Conservation (phyloP, 2,888 invertebrate species). For the Capitulum mitella region DNA sequence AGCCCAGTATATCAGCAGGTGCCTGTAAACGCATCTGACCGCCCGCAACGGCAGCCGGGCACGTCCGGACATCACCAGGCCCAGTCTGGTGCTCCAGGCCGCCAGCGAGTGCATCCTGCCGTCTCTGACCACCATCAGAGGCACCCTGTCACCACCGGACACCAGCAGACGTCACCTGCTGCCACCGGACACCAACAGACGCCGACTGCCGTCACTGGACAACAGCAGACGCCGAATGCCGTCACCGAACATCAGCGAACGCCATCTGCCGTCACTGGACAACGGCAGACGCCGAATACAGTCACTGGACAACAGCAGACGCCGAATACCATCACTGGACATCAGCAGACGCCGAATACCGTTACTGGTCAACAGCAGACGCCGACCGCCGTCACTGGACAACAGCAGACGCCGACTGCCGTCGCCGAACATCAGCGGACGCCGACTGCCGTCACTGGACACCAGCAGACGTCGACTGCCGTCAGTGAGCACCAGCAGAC, state of each 20-base stretch:
- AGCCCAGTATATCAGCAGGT: no score
- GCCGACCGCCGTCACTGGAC: no score
- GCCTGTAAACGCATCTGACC: no score
- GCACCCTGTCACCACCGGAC: background rate
- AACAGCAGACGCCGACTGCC: background rate
- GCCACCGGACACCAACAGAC: background rate
- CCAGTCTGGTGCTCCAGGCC: no score
- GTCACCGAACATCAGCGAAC: background rate
- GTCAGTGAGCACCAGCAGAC: no score
- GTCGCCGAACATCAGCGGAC: background rate
- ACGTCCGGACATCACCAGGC: no score
- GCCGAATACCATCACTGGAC: background rate
- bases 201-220: background rate
- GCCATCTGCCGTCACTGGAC: background rate
- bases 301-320: background rate
- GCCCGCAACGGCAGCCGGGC: no score
- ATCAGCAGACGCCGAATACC: background rate
- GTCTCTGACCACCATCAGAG: background rate
- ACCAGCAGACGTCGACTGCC: no score
- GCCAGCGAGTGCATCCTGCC: background rate
- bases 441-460: background rate
- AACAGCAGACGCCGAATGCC: background rate
- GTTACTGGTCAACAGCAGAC: no score
- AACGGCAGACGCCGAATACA: background rate
- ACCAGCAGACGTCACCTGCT: background rate